phyloP scores from a whole-genome alignment of 1,140 invertebrate genomes.

The Drosophila tristis region DNA sequence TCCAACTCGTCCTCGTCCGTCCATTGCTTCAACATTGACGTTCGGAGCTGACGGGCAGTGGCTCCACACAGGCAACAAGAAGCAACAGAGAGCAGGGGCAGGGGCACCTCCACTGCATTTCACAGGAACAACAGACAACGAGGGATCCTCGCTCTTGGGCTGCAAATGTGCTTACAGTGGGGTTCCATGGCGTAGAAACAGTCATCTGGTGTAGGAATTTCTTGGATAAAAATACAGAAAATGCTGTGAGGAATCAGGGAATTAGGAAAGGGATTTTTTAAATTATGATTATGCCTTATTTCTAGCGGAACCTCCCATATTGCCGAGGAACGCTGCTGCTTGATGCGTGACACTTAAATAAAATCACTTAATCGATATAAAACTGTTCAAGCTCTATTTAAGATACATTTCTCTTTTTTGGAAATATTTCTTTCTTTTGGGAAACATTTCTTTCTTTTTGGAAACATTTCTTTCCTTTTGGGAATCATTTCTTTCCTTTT shows the following conservation, averaged over 20 bases:
- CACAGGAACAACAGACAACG: conserved; percentile 49
- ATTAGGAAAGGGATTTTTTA: no score
- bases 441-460: neutral
- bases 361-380: no score
- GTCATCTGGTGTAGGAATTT: neutral
- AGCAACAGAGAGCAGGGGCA: conserved; percentile 46
- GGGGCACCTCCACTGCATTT: conserved; percentile 38
- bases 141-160: conserved; percentile 30
- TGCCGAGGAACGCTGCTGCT: no score
- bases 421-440: neutral
- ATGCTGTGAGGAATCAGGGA: no score
- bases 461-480: neutral
- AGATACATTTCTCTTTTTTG: no score
- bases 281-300: neutral
- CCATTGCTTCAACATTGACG: conserved; percentile 56
- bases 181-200: neutral
- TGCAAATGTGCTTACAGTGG: conserved; percentile 26
- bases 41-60: conserved; percentile 56
- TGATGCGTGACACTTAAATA: no score
- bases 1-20: conserved; percentile 42
- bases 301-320: no score
- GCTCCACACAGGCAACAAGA: conserved; percentile 56
- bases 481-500: neutral
- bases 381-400: no score
- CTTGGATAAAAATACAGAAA: neutral